Percentiles rank a stretch among this genome's conserved stretches.
phyloP scores from a whole-genome alignment of 1,140 invertebrate genomes.

The Hetaerina americana region DNA sequence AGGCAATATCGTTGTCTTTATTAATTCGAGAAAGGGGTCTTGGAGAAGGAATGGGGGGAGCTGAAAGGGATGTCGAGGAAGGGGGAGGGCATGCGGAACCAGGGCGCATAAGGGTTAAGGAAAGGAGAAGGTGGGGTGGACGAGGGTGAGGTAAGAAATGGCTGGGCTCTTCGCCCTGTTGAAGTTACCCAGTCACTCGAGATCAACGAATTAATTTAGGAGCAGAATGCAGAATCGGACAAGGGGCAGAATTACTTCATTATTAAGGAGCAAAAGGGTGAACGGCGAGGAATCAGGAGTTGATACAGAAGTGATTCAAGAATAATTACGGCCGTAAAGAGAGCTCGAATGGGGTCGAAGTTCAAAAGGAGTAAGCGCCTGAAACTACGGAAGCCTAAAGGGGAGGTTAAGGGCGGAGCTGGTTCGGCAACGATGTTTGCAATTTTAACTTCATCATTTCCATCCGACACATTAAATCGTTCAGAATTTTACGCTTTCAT shows the following conservation, averaged over 20 bases:
- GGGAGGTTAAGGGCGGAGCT: background rate
- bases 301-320: background rate
- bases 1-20: background rate
- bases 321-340: background rate
- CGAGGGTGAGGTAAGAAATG: no score
- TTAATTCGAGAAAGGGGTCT: background rate
- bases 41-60: background rate
- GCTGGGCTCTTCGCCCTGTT: background rate
- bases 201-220: background rate
- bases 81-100: background rate
- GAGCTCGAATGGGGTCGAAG: background rate
- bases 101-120: no score
- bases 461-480: background rate
- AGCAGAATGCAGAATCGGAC: background rate
- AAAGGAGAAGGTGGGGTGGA: no score
- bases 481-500: no score
- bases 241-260: background rate
- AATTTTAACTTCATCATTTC: background rate
- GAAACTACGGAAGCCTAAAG: background rate
- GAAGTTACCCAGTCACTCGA: background rate
- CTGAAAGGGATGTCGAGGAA: background rate
- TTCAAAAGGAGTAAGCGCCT: background rate
- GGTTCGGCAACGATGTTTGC: background rate
- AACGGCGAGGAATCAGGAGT: background rate
- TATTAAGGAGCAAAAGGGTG: background rate